These are phyloP conservation scores for Charanyca ferruginea DNA, from an alignment of 2,888 invertebrate genomes.

Conservation along the genomic window DNA sequence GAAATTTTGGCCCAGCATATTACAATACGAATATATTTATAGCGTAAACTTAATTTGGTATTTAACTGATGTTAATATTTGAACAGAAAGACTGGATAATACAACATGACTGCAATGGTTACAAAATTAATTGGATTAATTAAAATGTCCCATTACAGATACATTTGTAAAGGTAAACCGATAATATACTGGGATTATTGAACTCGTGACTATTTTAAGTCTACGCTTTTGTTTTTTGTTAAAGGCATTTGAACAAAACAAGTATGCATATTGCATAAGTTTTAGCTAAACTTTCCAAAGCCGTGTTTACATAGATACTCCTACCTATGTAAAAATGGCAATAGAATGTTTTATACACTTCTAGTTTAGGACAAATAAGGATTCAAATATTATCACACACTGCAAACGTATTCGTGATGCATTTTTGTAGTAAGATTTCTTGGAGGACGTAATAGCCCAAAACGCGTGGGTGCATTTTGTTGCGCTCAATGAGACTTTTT, in stretches of 20 bases:
- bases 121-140: conserved; percentile 15
- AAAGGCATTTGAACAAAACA: background rate
- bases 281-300: too few species aligned
- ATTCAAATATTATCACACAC: background rate
- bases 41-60: background rate
- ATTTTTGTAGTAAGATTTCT: background rate
- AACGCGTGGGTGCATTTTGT: background rate
- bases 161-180: background rate
- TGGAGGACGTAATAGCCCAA: background rate
- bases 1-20: background rate
- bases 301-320: too few species aligned
- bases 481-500: too few species aligned
- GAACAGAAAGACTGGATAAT: background rate
- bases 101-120: conserved; percentile 6
- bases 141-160: background rate
- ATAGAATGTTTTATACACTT: background rate
- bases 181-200: background rate
- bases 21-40: background rate
- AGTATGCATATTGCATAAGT: background rate
- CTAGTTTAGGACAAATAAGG: background rate
- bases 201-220: background rate
- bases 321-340: background rate
- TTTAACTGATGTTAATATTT: background rate
- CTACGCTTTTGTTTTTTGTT: too few species aligned
- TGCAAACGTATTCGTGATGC: background rate